phyloP scores from a whole-genome alignment of 1,140 invertebrate genomes.

The Stegodyphus dumicola region DNA sequence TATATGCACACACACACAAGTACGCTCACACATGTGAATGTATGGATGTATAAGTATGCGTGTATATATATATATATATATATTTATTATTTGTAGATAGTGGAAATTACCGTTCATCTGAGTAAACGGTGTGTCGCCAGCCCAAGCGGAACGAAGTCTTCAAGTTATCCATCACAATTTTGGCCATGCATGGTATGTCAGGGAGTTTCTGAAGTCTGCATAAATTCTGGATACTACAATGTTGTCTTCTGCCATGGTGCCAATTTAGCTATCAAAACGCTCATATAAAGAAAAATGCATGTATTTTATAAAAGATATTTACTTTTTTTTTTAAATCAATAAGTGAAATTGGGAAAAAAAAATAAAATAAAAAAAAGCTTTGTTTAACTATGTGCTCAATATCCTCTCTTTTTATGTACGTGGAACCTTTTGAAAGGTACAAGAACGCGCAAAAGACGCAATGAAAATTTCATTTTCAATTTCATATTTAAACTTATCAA shows the following conservation, averaged over 20 bases:
- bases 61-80: constrained; percentile 9
- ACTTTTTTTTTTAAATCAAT: neutral
- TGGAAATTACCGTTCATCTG: constrained; percentile 56
- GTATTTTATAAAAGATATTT: neutral
- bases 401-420: too few species aligned
- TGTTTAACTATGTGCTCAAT: too few species aligned
- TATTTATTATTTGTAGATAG: constrained; percentile 47
- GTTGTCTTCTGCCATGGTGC: neutral
- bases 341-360: too few species aligned
- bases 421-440: too few species aligned
- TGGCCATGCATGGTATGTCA: constrained; percentile 35
- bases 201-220: neutral
- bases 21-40: too few species aligned
- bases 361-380: too few species aligned
- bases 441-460: too few species aligned
- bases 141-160: constrained; percentile 42
- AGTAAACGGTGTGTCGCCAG: constrained; percentile 50
- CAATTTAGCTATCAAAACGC: constrained; percentile 50
- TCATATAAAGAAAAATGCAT: neutral
- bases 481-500: too few species aligned
- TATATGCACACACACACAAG: neutral
- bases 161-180: constrained; percentile 47
- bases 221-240: neutral
- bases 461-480: too few species aligned
- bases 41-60: neutral